Evolutionary conservation across 2,113 vertebrate genomes (phyloP), one percentile per base, ranked within the genome.

Genomic region (human): DNA sequence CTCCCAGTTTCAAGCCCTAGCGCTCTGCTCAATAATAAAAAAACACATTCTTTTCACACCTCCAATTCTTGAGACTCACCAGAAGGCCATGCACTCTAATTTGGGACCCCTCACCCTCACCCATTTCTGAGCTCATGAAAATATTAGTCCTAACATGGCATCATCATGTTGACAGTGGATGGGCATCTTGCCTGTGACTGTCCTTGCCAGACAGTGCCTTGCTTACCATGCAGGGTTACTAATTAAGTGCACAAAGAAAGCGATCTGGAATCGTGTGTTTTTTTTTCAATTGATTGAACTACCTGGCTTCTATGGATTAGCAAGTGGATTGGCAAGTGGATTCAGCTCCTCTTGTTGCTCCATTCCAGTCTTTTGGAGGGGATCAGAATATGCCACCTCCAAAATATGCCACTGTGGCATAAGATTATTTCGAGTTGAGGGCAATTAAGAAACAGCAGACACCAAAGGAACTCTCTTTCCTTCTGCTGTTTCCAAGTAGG

Each of bases 1-100:
- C 94, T 94, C 1, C 97, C 12, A 6, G 73, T 78, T 96, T 97
- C 79, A 48, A 96, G 94, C 70, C 87, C 93, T 70, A 35, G 66
- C 18, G 45, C 82, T 92, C 82, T 45, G 73, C 43, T 66, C 8
- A 35, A 43, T 27, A 27, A 50, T 11, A 68, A 40, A 89, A 89
- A 70, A 83, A 43, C 70, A 70, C 20, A 52, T 17, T 68, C 32
- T 76, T 81, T 57, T 52, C 30, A 23, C 7, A 72, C 13, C 57
- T 86, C 86, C 79, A 22, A 17, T 95, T 80, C 66, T 48, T 55
- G 43, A 85, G 52, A 75, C 80, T 64, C 72, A 32, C 11, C n/a
- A 18, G 43, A 72, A 32, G 38, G n/a, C 52, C 61, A 9, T 0
- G 13, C 22, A 70, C 8, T 27, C 25, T 76, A 30, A 35, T 66